These are phyloP conservation scores for Patella ulyssiponensis DNA, from an alignment of 2,888 invertebrate genomes.

Conservation along the genomic window DNA sequence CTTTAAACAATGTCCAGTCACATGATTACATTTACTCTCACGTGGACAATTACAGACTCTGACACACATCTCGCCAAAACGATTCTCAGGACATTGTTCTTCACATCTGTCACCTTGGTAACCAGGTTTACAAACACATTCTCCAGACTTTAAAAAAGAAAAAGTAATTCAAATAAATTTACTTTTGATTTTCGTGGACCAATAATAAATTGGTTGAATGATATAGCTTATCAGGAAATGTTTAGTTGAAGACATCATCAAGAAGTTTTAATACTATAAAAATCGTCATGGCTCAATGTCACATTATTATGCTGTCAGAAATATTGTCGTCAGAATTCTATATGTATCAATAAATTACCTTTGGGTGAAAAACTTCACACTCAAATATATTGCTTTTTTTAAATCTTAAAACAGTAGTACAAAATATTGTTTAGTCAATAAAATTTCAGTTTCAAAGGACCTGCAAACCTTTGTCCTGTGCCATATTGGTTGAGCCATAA, in stretches of 20 bases:
- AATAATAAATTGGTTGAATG: too few relatives aligned
- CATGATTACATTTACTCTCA: constrained; percentile 63
- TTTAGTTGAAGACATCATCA: constrained; percentile 1
- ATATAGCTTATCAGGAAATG: neutral
- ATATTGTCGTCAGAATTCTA: too few relatives aligned
- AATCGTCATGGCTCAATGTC: too few relatives aligned
- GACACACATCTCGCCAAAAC: constrained; percentile 64
- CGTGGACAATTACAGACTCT: constrained; percentile 60
- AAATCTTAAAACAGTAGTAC: too few relatives aligned
- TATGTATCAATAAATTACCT: too few relatives aligned
- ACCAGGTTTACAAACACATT: constrained; percentile 78
- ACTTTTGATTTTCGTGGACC: neutral
- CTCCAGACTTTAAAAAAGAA: constrained; percentile 77
- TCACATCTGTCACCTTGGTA: constrained; percentile 72
- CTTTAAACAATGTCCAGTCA: constrained; percentile 64
- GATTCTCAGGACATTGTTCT: constrained; percentile 63
- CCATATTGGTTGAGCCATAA: too few relatives aligned
- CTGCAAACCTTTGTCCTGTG: too few relatives aligned
- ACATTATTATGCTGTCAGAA: too few relatives aligned
- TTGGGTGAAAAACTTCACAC: too few relatives aligned
- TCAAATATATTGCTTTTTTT: too few relatives aligned
- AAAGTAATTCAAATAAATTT: neutral
- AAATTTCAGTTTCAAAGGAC: too few relatives aligned
- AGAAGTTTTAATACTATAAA: neutral
- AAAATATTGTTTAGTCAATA: too few relatives aligned